Evolutionary conservation across 92 coral and sea anemone species (phyloP).

Genomic region (Palythoa heliodiscus): DNA sequence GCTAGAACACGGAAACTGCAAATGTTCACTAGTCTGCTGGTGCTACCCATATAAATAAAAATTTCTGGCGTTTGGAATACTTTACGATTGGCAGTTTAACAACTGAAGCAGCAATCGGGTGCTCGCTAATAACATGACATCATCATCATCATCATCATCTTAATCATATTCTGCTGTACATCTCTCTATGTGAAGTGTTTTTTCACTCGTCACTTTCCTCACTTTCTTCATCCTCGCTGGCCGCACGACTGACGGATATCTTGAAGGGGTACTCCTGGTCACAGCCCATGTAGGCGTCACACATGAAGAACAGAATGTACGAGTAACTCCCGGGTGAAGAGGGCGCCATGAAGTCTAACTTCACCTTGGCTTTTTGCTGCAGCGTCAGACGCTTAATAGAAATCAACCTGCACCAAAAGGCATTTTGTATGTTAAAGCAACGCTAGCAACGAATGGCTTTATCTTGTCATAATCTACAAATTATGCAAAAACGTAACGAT

Average conservation of each 20-base stretch:
- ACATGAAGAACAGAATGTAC: constrained; percentile 94
- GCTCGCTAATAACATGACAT: no score
- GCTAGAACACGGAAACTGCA: no score
- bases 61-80: no score
- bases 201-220: constrained; percentile 70
- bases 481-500: no score
- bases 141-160: no score
- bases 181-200: not conserved
- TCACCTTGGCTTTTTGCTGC: constrained; percentile 98
- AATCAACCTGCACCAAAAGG: constrained; percentile 64
- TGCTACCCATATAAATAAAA: no score
- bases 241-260: constrained; percentile 84
- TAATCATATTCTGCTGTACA: no score
- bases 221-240: constrained; percentile 94
- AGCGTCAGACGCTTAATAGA: constrained; percentile 97
- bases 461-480: no score
- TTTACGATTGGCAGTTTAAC: no score
- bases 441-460: not conserved
- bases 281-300: constrained; percentile 98
- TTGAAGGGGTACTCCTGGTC: constrained; percentile 98
- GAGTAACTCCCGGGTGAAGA: constrained; percentile 86
- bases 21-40: no score
- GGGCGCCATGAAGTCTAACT: constrained; percentile 95
- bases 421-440: not conserved
- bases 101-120: no score